A percentile compares a stretch with the other conserved stretches of the same genome.
phyloP scores from a whole-genome alignment of 1,140 invertebrate species.

The Ostrea edulis region DNA sequence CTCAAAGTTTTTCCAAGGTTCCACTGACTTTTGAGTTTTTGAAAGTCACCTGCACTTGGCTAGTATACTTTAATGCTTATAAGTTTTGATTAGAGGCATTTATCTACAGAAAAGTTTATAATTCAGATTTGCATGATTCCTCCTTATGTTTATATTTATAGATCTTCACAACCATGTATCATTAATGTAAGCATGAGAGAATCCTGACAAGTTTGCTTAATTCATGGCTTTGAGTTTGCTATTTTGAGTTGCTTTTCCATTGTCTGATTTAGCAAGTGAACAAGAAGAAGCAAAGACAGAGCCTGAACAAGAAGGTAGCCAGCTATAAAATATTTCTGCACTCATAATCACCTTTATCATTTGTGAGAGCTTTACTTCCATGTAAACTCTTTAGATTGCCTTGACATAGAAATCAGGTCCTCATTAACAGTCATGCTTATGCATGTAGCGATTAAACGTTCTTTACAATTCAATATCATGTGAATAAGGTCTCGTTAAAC shows the following conservation, averaged over 20 bases:
- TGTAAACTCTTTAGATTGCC: no score
- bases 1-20: background rate
- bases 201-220: background rate
- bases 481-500: no score
- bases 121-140: background rate
- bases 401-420: no score
- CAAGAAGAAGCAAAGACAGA: slow-evolving; percentile 12
- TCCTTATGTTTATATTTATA: background rate
- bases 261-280: slow-evolving; percentile 31
- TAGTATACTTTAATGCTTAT: background rate
- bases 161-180: no score
- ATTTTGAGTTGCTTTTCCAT: slow-evolving; percentile 31
- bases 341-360: background rate
- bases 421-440: no score
- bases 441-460: no score
- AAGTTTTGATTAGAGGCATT: background rate
- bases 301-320: slow-evolving; percentile 14
- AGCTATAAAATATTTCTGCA: no score
- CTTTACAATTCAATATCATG: no score
- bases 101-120: background rate
- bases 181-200: background rate
- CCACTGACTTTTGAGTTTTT: background rate
- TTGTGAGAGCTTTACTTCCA: background rate
- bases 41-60: background rate
- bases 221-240: background rate